Base-by-base conservation (phyloP, 2,797 vertebrate species). In the Leptodactylus fallax region DNA sequence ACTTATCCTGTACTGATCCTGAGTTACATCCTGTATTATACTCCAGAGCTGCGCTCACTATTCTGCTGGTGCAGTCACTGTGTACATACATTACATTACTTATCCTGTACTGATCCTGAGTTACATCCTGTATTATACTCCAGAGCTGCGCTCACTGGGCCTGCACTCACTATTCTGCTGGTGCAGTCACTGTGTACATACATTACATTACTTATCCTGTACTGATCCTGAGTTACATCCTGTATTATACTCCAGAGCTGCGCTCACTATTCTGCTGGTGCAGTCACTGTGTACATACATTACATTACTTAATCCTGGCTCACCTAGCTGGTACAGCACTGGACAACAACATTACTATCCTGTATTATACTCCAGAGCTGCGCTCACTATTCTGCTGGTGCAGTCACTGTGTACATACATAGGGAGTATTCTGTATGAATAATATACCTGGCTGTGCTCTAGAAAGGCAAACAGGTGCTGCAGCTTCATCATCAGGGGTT, bases 401-500 rank as follows among this genome's bases (percentile, higher is more conserved):
- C 6, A 63, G 61, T 63, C 61, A 61, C 6, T n/a, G 21, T 10
- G 21, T 16, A 63, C 21, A 10, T 63, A 21, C 60, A 58, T 11
- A 36, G n/a, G n/a, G n/a, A n/a, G 3, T 56, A 56, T 56, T 10
- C 56, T 58, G 56, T 58, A 58, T 58, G 56, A 58, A 1, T 36
- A 4, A 2, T 36, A 11, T 92, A 96, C 96, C 95, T 96, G 95
- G 92, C 95, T 96, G 89, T 95, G 96, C 90, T 96, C 95, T 89
- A 96, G 92, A 92, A 96, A 96, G 7, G 95, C 95, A 89, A 96
- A 96, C 67, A 96, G 94, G 93, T 94, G 95, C 87, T 96, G 96
- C 47, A 96, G 92, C 87, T 96, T 96, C 87, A 94, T 95, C 95
- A 96, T 96, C 92, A 96, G 90, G 61, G 96, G 95, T 89, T 96